These are phyloP conservation scores for Schizothorax lantsangensis DNA, from an alignment of 2,797 vertebrate genomes.

Conservation along the genomic window DNA sequence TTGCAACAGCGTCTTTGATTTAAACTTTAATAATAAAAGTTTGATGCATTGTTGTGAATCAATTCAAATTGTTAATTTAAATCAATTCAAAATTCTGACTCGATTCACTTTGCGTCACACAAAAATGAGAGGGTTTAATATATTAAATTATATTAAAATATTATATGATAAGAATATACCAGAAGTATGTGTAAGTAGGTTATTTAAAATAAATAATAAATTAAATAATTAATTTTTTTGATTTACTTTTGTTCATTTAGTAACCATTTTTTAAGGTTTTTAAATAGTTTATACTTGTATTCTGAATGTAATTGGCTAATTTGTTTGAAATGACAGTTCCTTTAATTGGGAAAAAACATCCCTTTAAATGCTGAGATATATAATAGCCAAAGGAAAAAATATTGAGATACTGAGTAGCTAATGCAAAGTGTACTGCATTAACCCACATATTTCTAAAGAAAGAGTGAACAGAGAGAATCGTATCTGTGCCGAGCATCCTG, in stretches of 20 bases:
- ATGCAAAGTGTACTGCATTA: not conserved
- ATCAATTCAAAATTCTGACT: not conserved
- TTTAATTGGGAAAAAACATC: not conserved
- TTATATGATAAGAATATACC: not conserved
- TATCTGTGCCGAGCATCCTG: not conserved
- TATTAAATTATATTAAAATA: not conserved
- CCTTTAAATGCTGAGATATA: not conserved
- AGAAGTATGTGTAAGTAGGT: too few relatives aligned
- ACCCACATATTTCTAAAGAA: not conserved
- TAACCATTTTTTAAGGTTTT: not conserved
- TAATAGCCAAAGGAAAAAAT: not conserved
- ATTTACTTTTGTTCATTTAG: not conserved
- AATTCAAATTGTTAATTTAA: too few relatives aligned
- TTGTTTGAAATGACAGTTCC: not conserved
- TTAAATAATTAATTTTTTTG: not conserved
- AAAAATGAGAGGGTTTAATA: not conserved
- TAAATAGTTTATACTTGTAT: not conserved
- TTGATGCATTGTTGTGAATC: not conserved
- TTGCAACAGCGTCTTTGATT: not conserved
- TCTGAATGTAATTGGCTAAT: not conserved
- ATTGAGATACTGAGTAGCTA: not conserved
- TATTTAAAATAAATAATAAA: too few relatives aligned
- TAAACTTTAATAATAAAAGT: not conserved
- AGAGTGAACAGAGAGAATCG: not conserved
- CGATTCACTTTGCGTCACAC: not conserved